phyloP scores from a whole-genome alignment of 2,888 invertebrate species.

The Cynaeus angustus region DNA sequence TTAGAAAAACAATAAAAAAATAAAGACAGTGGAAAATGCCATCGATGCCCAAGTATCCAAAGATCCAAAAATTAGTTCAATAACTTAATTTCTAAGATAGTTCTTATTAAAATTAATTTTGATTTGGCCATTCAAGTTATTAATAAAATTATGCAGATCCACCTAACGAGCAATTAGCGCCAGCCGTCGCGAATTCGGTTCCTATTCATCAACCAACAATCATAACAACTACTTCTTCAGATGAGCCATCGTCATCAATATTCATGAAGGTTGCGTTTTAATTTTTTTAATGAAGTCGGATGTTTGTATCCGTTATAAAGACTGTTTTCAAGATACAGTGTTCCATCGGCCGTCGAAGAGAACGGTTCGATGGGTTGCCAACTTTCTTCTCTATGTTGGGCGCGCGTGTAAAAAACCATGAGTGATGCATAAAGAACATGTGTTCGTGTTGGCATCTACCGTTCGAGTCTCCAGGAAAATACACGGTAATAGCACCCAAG shows the following conservation, averaged over 20 bases:
- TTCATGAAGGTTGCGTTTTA: slow-evolving; percentile 32
- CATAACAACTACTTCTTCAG: slow-evolving; percentile 7
- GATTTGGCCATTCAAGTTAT: no score
- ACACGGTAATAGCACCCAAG: slow-evolving; percentile 10
- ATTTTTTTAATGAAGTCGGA: slow-evolving; percentile 37
- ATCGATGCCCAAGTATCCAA: no score
- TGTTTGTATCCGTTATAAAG: slow-evolving; percentile 37
- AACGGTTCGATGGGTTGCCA: slow-evolving; percentile 24
- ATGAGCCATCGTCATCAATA: slow-evolving; percentile 15
- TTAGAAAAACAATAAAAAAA: no score
- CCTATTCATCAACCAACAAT: slow-evolving; percentile 21
- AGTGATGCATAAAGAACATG: slow-evolving; percentile 35
- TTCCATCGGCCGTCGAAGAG: slow-evolving; percentile 33
- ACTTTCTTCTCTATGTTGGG: neutral
- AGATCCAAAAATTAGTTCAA: no score
- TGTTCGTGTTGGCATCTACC: slow-evolving; percentile 41
- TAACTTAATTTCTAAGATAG: no score
- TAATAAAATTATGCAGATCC: no score
- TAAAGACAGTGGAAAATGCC: no score
- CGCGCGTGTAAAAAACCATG: slow-evolving; percentile 25
- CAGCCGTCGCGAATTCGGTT: slow-evolving; percentile 11
- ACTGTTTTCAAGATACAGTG: slow-evolving; percentile 41
- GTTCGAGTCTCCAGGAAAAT: slow-evolving; percentile 32
- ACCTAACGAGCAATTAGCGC: slow-evolving; percentile 18
- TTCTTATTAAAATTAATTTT: no score